Percentiles rank a stretch among this genome's conserved stretches.
Evolutionary conservation across 1,140 invertebrate species (phyloP).

Genomic region (Xylocopa sonorina): DNA sequence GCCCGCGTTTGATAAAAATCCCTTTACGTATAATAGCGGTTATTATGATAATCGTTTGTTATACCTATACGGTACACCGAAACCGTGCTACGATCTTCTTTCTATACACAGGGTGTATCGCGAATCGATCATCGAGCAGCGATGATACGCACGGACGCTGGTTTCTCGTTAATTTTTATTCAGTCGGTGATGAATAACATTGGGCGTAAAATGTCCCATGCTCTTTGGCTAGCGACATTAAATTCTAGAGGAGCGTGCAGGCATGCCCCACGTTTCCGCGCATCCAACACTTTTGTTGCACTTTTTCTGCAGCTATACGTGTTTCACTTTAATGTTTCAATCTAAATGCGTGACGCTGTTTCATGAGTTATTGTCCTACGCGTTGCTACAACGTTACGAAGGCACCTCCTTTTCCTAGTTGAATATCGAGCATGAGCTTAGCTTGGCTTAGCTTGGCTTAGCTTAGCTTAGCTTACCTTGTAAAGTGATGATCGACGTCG

Average conservation of each 20-base stretch:
- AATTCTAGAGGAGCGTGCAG: not conserved
- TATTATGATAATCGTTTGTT: conserved; percentile 66
- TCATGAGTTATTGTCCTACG: not conserved
- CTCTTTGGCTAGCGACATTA: not conserved
- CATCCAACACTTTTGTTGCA: not conserved
- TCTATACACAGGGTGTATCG: not conserved
- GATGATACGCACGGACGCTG: too few species aligned
- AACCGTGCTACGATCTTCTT: not conserved
- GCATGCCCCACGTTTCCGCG: not conserved
- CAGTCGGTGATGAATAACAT: not conserved
- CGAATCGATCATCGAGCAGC: not conserved
- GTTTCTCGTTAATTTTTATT: too few species aligned
- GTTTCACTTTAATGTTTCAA: not conserved
- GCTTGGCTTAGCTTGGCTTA: too few species aligned
- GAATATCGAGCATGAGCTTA: not conserved
- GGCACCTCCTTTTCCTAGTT: not conserved
- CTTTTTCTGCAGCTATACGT: not conserved
- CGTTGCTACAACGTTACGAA: not conserved
- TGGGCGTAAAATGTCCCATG: not conserved
- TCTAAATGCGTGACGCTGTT: not conserved
- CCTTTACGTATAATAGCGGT: conserved; percentile 53
- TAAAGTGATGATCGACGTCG: not conserved
- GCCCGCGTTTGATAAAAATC: conserved; percentile 32
- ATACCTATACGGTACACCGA: not conserved
- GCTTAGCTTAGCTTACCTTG: not conserved